Conservation (phyloP, 2,797 vertebrate genomes). For the Cygnus olor region DNA sequence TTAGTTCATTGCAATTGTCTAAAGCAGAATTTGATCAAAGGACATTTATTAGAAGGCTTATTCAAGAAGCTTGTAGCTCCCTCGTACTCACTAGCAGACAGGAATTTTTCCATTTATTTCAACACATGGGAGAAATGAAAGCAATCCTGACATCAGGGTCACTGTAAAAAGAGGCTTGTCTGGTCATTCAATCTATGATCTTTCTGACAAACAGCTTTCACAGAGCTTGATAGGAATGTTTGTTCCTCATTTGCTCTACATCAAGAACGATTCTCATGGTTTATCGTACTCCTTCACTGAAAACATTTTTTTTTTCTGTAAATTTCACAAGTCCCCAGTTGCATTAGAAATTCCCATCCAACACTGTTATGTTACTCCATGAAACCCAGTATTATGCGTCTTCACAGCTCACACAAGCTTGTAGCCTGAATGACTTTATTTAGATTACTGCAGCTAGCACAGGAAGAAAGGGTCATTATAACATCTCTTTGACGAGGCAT, state of each 20-base stretch:
- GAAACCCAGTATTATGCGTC: background rate
- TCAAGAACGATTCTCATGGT: background rate
- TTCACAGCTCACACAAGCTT: background rate
- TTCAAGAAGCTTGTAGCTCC: background rate
- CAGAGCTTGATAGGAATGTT: background rate
- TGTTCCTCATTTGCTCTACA: background rate
- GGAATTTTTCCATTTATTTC: background rate
- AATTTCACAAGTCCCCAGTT: background rate
- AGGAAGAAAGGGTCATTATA: background rate
- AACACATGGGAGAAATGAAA: slow-evolving; percentile 1
- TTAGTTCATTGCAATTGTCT: background rate
- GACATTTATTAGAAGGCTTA: background rate
- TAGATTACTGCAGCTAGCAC: background rate
- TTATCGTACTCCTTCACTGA: background rate
- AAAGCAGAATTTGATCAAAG: background rate
- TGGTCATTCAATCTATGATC: background rate
- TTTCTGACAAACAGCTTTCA: background rate
- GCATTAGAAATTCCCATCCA: background rate
- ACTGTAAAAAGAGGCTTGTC: background rate
- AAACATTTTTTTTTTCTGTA: background rate
- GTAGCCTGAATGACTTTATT: background rate
- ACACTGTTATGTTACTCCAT: background rate
- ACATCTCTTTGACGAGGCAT: background rate
- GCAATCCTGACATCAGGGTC: background rate
- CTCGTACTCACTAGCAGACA: background rate